A percentile compares a stretch with the other conserved stretches of the same genome.
Conservation (phyloP, 1,140 invertebrate genomes). For the Drosophila insularis region DNA sequence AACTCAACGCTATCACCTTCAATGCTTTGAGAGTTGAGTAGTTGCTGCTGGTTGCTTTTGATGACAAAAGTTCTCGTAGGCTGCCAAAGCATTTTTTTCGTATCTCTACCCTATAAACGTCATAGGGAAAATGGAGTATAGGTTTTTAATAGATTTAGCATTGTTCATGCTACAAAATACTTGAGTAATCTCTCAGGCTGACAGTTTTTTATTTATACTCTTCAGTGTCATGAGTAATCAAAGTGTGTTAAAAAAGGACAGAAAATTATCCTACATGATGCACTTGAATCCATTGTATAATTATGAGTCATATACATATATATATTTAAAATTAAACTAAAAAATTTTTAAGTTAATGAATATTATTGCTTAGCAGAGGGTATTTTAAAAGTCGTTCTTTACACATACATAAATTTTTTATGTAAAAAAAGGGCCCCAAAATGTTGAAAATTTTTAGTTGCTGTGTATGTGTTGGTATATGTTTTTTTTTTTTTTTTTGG, state of each 20-base stretch:
- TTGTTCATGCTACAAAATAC: too few species aligned
- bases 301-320: too few species aligned
- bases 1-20: slow-evolving; percentile 46
- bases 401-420: neutral
- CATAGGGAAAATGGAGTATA: too few species aligned
- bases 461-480: neutral
- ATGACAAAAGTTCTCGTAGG: slow-evolving; percentile 65
- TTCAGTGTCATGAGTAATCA: too few species aligned
- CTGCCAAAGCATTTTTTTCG: slow-evolving; percentile 30
- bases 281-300: too few species aligned
- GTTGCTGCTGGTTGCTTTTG: slow-evolving; percentile 49
- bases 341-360: too few species aligned
- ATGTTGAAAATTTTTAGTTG: slow-evolving; percentile 3
- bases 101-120: neutral
- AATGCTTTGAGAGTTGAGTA: slow-evolving; percentile 45
- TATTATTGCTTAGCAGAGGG: neutral
- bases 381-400: neutral
- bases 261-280: too few species aligned
- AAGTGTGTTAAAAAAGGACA: too few species aligned
- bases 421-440: slow-evolving; percentile 6
- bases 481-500: slow-evolving; percentile 33
- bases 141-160: too few species aligned
- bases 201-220: too few species aligned
- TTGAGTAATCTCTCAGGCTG: too few species aligned
- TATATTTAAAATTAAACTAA: too few species aligned